Conservation (phyloP, 1,140 invertebrate genomes). For the Hesperophylax magnus region DNA sequence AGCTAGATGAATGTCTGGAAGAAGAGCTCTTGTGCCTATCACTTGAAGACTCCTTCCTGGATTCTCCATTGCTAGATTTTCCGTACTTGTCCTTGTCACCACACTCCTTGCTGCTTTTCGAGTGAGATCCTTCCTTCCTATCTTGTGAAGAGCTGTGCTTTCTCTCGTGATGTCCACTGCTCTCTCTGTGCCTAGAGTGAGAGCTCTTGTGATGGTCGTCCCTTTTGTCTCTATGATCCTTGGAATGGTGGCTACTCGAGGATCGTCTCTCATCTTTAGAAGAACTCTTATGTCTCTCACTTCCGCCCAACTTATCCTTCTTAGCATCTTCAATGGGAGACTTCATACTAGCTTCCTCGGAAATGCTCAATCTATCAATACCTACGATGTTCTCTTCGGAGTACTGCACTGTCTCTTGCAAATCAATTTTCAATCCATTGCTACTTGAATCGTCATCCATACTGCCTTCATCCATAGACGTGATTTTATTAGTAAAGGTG, state of each 20-base stretch:
- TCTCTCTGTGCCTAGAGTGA: slow-evolving; percentile 64
- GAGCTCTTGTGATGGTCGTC: slow-evolving; percentile 61
- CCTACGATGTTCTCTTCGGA: slow-evolving; percentile 61
- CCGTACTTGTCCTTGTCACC: slow-evolving; percentile 38
- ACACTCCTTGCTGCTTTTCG: slow-evolving; percentile 67
- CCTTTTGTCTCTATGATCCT: slow-evolving; percentile 66
- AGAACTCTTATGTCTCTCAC: slow-evolving; percentile 62
- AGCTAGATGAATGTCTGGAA: slow-evolving; percentile 50
- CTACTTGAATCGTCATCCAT: slow-evolving; percentile 38
- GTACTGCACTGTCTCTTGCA: slow-evolving; percentile 62
- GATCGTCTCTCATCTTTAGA: slow-evolving; percentile 62
- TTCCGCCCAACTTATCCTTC: slow-evolving; percentile 57
- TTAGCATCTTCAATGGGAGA: slow-evolving; percentile 32
- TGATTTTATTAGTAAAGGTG: slow-evolving; percentile 50
- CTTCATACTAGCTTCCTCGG: slow-evolving; percentile 39
- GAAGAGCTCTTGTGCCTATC: slow-evolving; percentile 62
- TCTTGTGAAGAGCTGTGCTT: slow-evolving; percentile 62
- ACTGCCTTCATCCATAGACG: slow-evolving; percentile 16
- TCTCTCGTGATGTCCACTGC: slow-evolving; percentile 61
- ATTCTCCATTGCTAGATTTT: slow-evolving; percentile 41
- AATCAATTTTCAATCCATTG: slow-evolving; percentile 59
- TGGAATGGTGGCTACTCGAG: slow-evolving; percentile 57
- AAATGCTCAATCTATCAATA: slow-evolving; percentile 23
- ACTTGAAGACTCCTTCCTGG: slow-evolving; percentile 62
- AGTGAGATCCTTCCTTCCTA: slow-evolving; percentile 53